Evolutionary conservation across 2,113 vertebrate genomes (phyloP), one percentile per base, ranked within the genome.

Genomic region (Dromiciops gliroides): DNA sequence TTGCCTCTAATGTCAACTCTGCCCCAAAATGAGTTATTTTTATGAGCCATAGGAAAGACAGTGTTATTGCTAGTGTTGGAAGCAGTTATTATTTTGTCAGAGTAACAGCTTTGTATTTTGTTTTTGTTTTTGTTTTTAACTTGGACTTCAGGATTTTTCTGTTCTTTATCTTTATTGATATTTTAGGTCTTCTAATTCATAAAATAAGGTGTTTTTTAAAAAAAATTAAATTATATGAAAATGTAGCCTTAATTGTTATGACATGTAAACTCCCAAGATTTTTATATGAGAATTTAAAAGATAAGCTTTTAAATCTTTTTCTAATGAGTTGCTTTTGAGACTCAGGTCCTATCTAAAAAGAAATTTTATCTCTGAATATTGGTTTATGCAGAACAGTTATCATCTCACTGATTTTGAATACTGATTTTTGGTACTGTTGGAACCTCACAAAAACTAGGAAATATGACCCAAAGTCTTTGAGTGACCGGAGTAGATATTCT

Each of bases 41-140:
- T 92, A 51, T 50, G 89, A 19, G 88, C 1, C 24, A 52, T 19
- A 56, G 90, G 93, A 93, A 83, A 92, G 92, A 75, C 22, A 93
- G 48, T 50, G 60, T 37, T 8, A 93, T 14, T 53, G 88, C 52
- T 94, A 92, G 53, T 31, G 49, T 91, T 93, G 25, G 93, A 91
- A 91, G 44, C 90, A 95, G 48, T 90, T 14, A 92, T n/a, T 93
- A 90, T 11, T 48, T 91, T 0, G 89, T 90, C n/a, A 89, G 24
- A 93, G 28, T 92, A 88, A 48, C 24, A 90, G 0, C 48, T 95
- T 89, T 91, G 50, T 75, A 91, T n/a, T n/a, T n/a, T n/a, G n/a
- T n/a, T n/a, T n/a, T n/a, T n/a, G n/a, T n/a, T n/a, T n/a, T n/a
- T n/a, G n/a, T 97, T 89, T 93, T 50, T 92, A 51, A 89, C 24